Evolutionary conservation across 2,113 vertebrate genomes (phyloP), one percentile per base, ranked within the genome.

Genomic region (Cyanoderma ruficeps): DNA sequence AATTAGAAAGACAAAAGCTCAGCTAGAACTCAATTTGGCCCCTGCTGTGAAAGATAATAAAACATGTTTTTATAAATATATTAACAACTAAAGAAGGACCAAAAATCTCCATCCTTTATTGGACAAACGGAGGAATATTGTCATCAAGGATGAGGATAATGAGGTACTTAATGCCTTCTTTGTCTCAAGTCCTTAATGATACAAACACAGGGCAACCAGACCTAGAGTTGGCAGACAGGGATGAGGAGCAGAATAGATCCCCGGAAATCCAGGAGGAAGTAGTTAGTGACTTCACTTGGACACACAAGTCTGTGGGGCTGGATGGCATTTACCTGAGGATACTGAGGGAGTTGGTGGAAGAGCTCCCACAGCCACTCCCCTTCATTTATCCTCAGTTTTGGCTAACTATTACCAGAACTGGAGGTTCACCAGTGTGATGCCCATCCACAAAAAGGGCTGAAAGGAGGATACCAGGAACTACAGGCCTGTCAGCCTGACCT

Each of bases 41-140:
- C 10, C 30, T 21, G 35, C 22, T 41, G 30, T 77, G 35, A 63
- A 63, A 50, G 35, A 21, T 27, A 33, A 41, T 21, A 63, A 63
- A 77, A 27, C 2, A 2, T 11, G 23, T 2, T 41, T 27, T 77
- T 52, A 77, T 21, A 77, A 50, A 63, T 41, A 27, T 6, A 63
- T 41, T 41, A 63, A 39, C 56, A 49, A 39, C 35, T 27, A 41
- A 41, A 33, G 53, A 57, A 30, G 15, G 19, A 44, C 12, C 19
- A 78, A 53, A 76, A 61, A n/a, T 47, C 28, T 60, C 23, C 47
- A 55, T n/a, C 7, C 20, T 24, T 70, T 47, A 63, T 39, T 70
- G 7, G 47, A 78, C 19, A 46, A 3, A 19, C 15, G 8, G 11
- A 0, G 0, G 46, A 69, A 46, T 12, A n/a, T 2, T 53, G 19